Conservation (phyloP, 30 jellyfish, hydroid and myxozoan species). For the Turritopsis dohrnii region DNA sequence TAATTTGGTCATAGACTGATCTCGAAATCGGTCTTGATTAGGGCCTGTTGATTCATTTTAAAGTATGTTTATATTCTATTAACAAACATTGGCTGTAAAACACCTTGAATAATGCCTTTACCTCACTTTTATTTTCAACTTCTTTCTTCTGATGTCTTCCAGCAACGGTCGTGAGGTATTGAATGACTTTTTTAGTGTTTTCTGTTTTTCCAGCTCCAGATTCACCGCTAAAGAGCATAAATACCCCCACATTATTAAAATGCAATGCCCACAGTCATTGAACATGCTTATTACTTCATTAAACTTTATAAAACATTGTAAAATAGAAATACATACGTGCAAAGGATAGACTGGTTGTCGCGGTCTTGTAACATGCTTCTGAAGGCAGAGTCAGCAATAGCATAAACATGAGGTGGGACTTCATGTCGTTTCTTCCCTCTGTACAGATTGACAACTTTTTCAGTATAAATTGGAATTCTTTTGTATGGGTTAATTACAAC, state of each 20-base stretch:
- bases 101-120: neutral
- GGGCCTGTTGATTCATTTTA: no score
- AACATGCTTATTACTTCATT: neutral
- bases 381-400: constrained; percentile 95
- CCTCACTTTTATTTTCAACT: constrained; percentile 14
- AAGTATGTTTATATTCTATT: no score
- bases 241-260: neutral
- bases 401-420: constrained; percentile 99
- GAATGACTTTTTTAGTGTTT: constrained; percentile 96
- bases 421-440: constrained; percentile 97
- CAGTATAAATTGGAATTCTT: constrained; percentile 96
- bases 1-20: no score
- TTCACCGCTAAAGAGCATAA: constrained; percentile 72
- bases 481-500: constrained; percentile 99
- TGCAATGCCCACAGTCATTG: no score
- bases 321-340: constrained; percentile 80
- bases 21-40: no score
- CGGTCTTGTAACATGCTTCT: constrained; percentile 98
- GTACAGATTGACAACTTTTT: constrained; percentile 80
- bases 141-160: constrained; percentile 78
- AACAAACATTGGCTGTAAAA: no score
- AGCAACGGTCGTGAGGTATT: constrained; percentile 87
- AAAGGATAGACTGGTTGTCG: constrained; percentile 95
- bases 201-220: constrained; percentile 99
- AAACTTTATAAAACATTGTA: no score